Percentiles rank a stretch among this genome's conserved stretches.
Evolutionary conservation across 37 sponge, comb jelly and placozoan genomes (phyloP).

Genomic region (Cliona cf. orientalis): DNA sequence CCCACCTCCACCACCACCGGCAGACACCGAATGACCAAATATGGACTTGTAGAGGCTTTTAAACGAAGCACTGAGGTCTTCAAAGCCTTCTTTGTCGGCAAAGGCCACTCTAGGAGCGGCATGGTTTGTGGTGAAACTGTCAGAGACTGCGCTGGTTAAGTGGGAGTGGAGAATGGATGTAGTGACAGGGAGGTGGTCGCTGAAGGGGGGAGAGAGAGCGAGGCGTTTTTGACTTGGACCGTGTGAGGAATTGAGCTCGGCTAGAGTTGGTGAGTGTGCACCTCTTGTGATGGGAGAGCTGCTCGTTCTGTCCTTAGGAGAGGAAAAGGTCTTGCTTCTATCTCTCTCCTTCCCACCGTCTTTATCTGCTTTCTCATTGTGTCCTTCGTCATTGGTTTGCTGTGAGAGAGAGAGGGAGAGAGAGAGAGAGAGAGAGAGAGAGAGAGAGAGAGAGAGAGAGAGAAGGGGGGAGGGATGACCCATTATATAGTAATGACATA

Average conservation of each 20-base stretch:
- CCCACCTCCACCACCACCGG: not conserved
- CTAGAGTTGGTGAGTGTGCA: conserved; percentile 56
- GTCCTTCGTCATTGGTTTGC: not conserved
- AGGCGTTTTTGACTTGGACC: conserved; percentile 17
- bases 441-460: conserved; percentile 4
- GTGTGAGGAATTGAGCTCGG: conserved; percentile 42
- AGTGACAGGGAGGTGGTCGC: not conserved
- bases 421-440: not conserved
- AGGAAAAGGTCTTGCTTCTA: too few relatives aligned
- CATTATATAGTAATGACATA: too few relatives aligned
- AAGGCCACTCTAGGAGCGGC: conserved; percentile 32
- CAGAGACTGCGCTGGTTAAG: conserved; percentile 26
- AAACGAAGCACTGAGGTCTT: conserved; percentile 73
- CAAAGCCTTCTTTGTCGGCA: conserved; percentile 53
- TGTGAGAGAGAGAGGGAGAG: too few relatives aligned
- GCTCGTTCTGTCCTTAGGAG: not conserved
- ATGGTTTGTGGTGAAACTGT: conserved; percentile 4
- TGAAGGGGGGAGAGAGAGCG: not conserved
- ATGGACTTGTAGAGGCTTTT: conserved; percentile 71
- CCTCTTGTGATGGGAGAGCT: not conserved
- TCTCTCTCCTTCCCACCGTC: not conserved
- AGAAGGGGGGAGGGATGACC: not conserved
- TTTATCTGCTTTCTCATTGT: not conserved
- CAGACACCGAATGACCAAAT: conserved; percentile 36
- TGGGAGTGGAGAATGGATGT: not conserved